Conservation (phyloP, 2,888 invertebrate species). For the Cheilosia grossa region DNA sequence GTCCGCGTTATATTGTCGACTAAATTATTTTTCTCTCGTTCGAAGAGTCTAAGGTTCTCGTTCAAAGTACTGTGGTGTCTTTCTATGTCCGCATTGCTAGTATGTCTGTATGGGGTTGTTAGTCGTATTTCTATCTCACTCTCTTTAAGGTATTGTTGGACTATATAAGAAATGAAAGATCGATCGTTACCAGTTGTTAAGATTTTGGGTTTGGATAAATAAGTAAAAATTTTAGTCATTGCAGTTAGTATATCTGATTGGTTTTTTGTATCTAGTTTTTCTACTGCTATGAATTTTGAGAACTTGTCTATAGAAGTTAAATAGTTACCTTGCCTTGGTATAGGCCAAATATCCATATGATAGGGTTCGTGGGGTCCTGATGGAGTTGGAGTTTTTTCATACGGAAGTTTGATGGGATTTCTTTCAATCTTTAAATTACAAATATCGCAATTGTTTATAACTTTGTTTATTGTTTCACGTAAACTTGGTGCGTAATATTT, state of each 20-base stretch:
- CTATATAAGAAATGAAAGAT: neutral
- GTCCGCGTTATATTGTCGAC: neutral
- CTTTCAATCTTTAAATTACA: conserved; percentile 15
- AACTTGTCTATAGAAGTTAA: conserved; percentile 5
- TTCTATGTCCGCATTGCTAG: conserved; percentile 3
- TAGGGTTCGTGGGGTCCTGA: conserved; percentile 16
- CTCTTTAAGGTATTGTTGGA: neutral
- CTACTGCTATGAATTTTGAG: conserved; percentile 5
- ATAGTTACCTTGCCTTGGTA: neutral
- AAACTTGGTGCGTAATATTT: conserved; percentile 14
- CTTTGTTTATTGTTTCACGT: conserved; percentile 1
- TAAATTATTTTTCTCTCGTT: conserved; percentile 1
- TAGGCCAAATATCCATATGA: conserved; percentile 10
- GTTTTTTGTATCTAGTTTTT: conserved; percentile 1
- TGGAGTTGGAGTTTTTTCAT: conserved; percentile 19
- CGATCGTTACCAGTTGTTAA: conserved; percentile 1
- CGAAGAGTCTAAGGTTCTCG: neutral
- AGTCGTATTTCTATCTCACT: neutral
- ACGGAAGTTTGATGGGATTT: conserved; percentile 15
- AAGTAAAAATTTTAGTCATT: conserved; percentile 6
- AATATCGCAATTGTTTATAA: conserved; percentile 23
- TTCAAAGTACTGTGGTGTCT: neutral
- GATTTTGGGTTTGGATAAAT: neutral
- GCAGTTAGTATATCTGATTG: conserved; percentile 1
- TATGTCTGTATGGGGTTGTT: neutral